Base-by-base conservation (phyloP, 2,113 vertebrate genomes). In the Paradisaea rubra region DNA sequence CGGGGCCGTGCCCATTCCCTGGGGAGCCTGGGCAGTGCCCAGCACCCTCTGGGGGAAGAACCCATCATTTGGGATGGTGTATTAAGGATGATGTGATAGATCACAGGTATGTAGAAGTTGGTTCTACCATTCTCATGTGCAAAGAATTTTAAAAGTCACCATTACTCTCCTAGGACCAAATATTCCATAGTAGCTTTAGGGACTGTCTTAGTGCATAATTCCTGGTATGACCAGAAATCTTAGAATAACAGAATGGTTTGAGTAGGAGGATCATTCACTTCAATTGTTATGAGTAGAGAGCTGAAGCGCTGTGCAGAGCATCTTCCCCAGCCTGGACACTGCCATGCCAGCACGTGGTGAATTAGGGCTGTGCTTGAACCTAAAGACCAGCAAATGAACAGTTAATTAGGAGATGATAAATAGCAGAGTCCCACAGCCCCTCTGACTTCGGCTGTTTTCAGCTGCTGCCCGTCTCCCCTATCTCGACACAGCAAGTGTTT, bases 381-480 rank as follows among this genome's bases (percentile, higher is more conserved):
- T 87, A 98, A 97, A 97, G 97, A 97, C 97, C 96, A 95, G 97
- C 97, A 98, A 98, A 98, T 98, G 97, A 98, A 97, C 97, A 97
- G 98, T 98, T 98, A 98, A 98, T 98, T 97, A 98, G 97, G 57
- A 78, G 96, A 95, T 98, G 98, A 98, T 98, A 98, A 98, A 98
- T 98, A 97, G 97, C 98, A 98, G 98, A 97, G 98, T 84, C 81
- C 68, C 89, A 42, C 81, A 66, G 90, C 35, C 80, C 66, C 79
- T 86, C 57, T 81, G 87, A 74, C 53, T 94, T 41, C 52, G 81
- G 79, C 57, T 56, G 88, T 89, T 93, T 78, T 97, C 96, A 94
- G 96, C 96, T 81, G 96, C 97, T 86, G 93, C 52, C 96, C 88
- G 63, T 96, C 81, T 92, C 93, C 70, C 54, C 4, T 97, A 96